Conservation (phyloP, 2,888 invertebrate genomes). For the Stegana nigrithorax region DNA sequence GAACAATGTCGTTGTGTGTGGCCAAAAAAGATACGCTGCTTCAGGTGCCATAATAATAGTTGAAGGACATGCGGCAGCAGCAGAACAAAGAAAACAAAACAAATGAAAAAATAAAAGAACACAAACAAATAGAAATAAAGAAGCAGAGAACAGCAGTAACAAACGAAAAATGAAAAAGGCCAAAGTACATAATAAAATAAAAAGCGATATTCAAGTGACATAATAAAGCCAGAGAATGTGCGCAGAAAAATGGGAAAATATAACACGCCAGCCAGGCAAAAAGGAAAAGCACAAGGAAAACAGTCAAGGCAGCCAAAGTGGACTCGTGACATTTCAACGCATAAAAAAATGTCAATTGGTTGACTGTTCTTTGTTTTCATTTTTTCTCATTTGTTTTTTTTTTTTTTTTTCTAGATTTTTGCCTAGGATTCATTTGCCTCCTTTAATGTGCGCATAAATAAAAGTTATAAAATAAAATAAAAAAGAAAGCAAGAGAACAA, state of each 20-base stretch:
- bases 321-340: conserved; percentile 10
- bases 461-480: conserved; percentile 12
- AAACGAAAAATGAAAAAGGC: not conserved
- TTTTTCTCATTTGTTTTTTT: not conserved
- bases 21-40: not conserved
- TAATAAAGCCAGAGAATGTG: not conserved
- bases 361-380: not conserved
- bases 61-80: not conserved
- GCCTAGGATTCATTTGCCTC: not conserved
- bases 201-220: not conserved
- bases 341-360: conserved; percentile 7
- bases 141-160: no score
- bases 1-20: not conserved
- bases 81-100: not conserved
- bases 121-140: not conserved
- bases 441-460: conserved; percentile 14
- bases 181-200: not conserved
- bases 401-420: no score
- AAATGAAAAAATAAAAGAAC: not conserved
- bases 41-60: not conserved
- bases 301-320: conserved; percentile 10
- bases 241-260: not conserved
- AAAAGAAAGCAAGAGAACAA: no score
- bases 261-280: not conserved
- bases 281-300: not conserved